Evolutionary conservation across 2,888 invertebrate species (phyloP).

Genomic region (Chorisops tibialis): DNA sequence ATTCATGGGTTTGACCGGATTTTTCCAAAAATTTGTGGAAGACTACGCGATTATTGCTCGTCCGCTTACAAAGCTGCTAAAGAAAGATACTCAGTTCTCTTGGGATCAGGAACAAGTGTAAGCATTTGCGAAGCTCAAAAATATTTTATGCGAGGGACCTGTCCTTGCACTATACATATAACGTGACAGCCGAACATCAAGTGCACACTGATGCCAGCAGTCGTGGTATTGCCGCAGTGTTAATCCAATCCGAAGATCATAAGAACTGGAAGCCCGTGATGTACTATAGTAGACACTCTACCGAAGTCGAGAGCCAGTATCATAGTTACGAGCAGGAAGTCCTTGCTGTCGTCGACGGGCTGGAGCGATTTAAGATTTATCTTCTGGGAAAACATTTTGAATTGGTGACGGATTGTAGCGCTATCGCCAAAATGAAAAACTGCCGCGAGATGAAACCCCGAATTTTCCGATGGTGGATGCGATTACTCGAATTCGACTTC

Average conservation of each 20-base stretch:
- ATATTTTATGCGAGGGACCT: neutral
- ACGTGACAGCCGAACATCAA: neutral
- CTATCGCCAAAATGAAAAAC: neutral
- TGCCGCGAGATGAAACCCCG: conserved; percentile 13
- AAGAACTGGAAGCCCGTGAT: neutral
- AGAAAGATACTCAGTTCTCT: neutral
- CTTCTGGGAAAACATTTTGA: neutral
- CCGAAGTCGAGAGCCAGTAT: neutral
- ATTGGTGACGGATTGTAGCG: conserved; percentile 7
- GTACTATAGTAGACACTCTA: neutral
- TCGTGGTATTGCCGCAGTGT: neutral
- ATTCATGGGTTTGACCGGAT: conserved; percentile 27
- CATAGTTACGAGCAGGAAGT: neutral
- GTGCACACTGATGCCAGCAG: neutral
- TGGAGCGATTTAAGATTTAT: neutral
- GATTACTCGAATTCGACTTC: conserved; percentile 34
- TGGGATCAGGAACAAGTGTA: neutral
- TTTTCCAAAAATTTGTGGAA: conserved; percentile 24
- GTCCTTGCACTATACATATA: neutral
- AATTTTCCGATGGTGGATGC: conserved; percentile 36
- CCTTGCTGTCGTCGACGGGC: neutral
- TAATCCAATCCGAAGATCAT: neutral
- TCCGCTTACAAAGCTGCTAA: conserved; percentile 10
- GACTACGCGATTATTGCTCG: conserved; percentile 18
- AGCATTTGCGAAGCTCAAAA: neutral